Conservation (phyloP, 2,888 invertebrate genomes). For the Lumbricus terrestris region DNA sequence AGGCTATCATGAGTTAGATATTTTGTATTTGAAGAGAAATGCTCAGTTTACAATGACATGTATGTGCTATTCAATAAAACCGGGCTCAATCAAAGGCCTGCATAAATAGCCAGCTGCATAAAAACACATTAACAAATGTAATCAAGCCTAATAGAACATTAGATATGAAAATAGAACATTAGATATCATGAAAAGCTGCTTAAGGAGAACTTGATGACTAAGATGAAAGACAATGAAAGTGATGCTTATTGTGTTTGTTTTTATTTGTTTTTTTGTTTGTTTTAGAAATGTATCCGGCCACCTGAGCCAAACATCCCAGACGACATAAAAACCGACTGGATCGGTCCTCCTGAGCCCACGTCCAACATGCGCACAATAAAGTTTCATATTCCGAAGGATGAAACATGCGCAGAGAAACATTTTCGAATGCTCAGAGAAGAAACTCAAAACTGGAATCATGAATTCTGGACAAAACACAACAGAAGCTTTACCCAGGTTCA, state of each 20-base stretch:
- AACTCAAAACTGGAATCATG: constrained; percentile 79
- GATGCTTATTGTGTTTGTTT: not conserved
- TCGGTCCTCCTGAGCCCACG: constrained; percentile 77
- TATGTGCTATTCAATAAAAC: not conserved
- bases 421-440: constrained; percentile 69
- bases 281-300: not conserved
- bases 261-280: too few relatives aligned
- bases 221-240: not conserved
- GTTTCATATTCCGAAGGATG: constrained; percentile 68
- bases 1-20: not conserved
- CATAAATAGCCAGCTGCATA: not conserved
- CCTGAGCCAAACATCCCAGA: constrained; percentile 31
- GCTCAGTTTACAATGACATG: not conserved
- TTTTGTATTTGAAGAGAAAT: not conserved
- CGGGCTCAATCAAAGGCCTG: not conserved
- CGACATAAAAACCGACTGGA: constrained; percentile 63
- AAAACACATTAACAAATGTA: too few relatives aligned
- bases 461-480: constrained; percentile 81
- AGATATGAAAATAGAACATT: not conserved
- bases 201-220: not conserved
- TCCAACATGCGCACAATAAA: constrained; percentile 77
- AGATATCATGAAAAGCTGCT: not conserved
- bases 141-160: not conserved
- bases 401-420: constrained; percentile 68
- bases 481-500: constrained; percentile 71